A percentile compares a stretch with the other conserved stretches of the same genome.
Conservation (phyloP, 2,797 vertebrate species). For the Alosa sapidissima region DNA sequence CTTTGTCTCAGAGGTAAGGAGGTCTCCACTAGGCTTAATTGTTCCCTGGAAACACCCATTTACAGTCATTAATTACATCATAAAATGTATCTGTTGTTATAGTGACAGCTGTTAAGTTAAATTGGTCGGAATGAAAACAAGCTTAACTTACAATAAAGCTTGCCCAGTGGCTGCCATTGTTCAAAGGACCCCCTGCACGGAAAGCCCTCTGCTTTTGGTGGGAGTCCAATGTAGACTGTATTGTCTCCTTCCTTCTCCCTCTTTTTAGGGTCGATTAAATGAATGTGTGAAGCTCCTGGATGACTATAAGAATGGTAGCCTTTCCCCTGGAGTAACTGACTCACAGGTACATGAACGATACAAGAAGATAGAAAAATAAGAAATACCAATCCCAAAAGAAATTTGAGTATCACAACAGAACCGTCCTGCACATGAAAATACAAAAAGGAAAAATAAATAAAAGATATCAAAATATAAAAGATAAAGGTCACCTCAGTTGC, state of each 20-base stretch:
- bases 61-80: neutral
- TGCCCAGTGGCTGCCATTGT: neutral
- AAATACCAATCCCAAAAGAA: no score
- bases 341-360: slow-evolving; percentile 58
- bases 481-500: no score
- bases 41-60: neutral
- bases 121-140: neutral
- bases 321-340: slow-evolving; percentile 78
- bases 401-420: no score
- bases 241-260: slow-evolving; percentile 25
- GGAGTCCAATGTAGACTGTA: neutral
- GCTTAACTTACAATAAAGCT: neutral
- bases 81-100: neutral
- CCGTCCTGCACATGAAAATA: no score
- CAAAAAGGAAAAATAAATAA: no score
- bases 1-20: slow-evolving; percentile 89
- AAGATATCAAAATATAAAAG: no score
- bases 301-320: slow-evolving; percentile 84
- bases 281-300: slow-evolving; percentile 89
- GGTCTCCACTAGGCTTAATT: neutral
- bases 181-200: neutral
- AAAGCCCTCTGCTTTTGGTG: neutral
- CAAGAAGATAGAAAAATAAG: no score
- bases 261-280: slow-evolving; percentile 78
- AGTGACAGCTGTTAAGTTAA: neutral